These are phyloP conservation scores for Dicrostonyx torquatus DNA, from an alignment of 2,797 vertebrate genomes.

Conservation along the genomic window DNA sequence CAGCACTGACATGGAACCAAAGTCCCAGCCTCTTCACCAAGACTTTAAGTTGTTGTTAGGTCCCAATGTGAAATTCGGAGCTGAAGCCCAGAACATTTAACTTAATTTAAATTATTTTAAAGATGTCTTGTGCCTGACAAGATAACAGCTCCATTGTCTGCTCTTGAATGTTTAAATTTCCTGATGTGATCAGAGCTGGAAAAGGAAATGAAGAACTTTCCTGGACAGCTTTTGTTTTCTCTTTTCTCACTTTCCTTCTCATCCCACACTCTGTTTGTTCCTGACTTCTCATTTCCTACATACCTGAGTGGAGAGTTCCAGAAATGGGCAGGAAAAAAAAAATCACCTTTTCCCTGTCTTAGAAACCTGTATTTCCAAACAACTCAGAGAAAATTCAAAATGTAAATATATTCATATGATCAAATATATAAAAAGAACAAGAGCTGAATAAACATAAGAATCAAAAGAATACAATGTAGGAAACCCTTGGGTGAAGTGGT, in stretches of 20 bases:
- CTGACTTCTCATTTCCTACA: neutral
- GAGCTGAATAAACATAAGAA: neutral
- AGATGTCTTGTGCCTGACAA: constrained; percentile 67
- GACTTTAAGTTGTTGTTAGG: constrained; percentile 38
- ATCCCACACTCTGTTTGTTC: neutral
- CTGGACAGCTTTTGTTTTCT: constrained; percentile 9
- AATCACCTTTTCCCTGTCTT: neutral
- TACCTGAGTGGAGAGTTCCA: neutral
- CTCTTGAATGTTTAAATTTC: constrained; percentile 61
- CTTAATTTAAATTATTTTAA: constrained; percentile 76
- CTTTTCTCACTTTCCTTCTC: neutral
- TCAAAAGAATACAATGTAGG: neutral
- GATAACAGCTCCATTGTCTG: constrained; percentile 71
- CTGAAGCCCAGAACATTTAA: constrained; percentile 64
- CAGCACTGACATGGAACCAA: constrained; percentile 19
- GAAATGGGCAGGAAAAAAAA: neutral
- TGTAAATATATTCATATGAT: neutral
- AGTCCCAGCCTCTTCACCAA: neutral
- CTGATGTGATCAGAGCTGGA: constrained; percentile 46
- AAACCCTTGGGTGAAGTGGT: neutral
- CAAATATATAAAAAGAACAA: constrained; percentile 17
- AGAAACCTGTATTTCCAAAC: neutral
- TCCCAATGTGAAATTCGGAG: constrained; percentile 39
- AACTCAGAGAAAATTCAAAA: constrained; percentile 41
- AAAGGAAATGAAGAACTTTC: constrained; percentile 51